Percentiles rank a stretch among this genome's conserved stretches.
phyloP scores from a whole-genome alignment of 2,888 invertebrate genomes.

The Sphecodes monilicornis region DNA sequence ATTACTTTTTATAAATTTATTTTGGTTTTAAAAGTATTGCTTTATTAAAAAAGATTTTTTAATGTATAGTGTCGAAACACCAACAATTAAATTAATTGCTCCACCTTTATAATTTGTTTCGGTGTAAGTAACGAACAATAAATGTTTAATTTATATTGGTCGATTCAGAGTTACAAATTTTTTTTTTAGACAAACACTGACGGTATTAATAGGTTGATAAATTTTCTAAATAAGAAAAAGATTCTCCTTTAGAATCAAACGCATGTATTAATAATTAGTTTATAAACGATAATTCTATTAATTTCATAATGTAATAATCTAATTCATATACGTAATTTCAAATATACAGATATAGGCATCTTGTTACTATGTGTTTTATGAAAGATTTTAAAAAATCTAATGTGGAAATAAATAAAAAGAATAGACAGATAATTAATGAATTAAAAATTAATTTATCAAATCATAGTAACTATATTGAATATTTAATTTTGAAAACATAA shows the following conservation, averaged over 20 bases:
- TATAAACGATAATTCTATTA: background rate
- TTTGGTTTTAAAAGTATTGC: constrained; percentile 5
- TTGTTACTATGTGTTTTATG: background rate
- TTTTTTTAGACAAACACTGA: background rate
- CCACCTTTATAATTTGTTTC: background rate
- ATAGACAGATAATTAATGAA: background rate
- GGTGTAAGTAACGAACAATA: background rate
- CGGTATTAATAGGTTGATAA: background rate
- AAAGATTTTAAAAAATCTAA: background rate
- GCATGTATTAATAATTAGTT: background rate
- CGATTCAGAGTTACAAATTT: background rate
- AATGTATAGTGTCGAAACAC: background rate
- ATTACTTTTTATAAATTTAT: constrained; percentile 17
- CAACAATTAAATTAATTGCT: background rate
- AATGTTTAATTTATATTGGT: background rate
- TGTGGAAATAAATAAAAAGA: background rate
- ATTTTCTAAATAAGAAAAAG: background rate
- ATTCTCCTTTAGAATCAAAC: background rate
- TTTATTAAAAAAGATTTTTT: background rate
- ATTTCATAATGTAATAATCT: background rate
- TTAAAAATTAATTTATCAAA: background rate
- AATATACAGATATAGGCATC: background rate
- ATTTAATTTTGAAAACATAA: background rate
- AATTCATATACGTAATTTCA: background rate
- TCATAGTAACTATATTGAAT: background rate